These are phyloP conservation scores for Salticus scenicus DNA, from an alignment of 2,888 invertebrate genomes.

Conservation along the genomic window DNA sequence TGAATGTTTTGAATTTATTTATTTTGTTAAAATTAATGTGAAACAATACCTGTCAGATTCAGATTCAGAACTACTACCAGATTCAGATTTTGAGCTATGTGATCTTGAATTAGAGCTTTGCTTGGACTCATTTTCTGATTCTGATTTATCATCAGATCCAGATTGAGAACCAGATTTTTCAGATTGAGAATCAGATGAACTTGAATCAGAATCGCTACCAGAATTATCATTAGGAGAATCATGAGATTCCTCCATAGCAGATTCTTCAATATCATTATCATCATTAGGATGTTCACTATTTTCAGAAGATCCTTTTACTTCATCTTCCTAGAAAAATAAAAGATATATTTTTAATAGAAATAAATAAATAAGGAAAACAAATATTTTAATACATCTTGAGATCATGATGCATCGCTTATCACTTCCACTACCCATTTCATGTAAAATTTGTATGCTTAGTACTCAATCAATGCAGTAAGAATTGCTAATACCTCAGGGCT, in stretches of 20 bases:
- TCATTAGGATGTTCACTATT: conserved; percentile 20
- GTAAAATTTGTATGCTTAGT: too few relatives aligned
- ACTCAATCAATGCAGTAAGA: too few relatives aligned
- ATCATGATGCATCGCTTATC: too few relatives aligned
- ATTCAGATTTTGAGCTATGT: conserved; percentile 18
- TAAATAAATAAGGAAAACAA: too few relatives aligned
- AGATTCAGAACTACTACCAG: conserved; percentile 67
- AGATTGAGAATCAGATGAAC: conserved; percentile 56
- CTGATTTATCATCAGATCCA: conserved; percentile 50
- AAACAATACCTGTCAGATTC: conserved; percentile 76
- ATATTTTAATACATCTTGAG: too few relatives aligned
- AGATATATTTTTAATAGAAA: too few relatives aligned
- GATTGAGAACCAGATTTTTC: conserved; percentile 69
- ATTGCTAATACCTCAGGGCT: too few relatives aligned
- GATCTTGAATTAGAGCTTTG: conserved; percentile 66
- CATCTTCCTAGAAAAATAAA: conserved; percentile 32
- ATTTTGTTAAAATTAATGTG: too few relatives aligned
- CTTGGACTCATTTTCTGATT: conserved; percentile 42
- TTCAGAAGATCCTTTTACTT: conserved; percentile 23
- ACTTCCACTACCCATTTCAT: too few relatives aligned
- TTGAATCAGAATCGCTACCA: conserved; percentile 78
- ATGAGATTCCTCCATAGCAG: conserved; percentile 27
- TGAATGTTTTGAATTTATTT: too few relatives aligned
- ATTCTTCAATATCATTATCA: conserved; percentile 39
- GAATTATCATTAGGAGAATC: conserved; percentile 59